phyloP scores from a whole-genome alignment of 1,140 invertebrate genomes.

The Sinonovacula constricta region DNA sequence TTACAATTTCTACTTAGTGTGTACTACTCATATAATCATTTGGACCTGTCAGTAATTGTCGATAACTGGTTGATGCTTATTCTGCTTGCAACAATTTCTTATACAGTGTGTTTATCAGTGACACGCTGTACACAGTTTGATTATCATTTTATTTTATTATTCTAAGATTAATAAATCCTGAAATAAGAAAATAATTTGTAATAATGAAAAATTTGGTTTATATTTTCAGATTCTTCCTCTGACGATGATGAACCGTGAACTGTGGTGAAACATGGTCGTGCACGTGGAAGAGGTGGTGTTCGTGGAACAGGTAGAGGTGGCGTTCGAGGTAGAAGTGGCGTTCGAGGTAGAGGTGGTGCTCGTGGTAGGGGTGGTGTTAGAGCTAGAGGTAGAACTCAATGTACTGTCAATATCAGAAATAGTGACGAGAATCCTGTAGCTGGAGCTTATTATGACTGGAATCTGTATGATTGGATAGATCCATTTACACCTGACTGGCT shows the following conservation, averaged over 20 bases:
- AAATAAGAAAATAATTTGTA: neutral
- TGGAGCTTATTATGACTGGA: neutral
- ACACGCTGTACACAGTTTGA: too few species aligned
- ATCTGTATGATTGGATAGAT: neutral
- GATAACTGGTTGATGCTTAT: too few species aligned
- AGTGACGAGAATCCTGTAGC: neutral
- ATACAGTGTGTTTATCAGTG: too few species aligned
- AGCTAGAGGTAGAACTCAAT: neutral
- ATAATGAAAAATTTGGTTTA: neutral
- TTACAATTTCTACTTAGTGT: too few species aligned
- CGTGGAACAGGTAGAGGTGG: neutral
- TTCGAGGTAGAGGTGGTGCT: neutral
- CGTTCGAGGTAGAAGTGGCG: neutral
- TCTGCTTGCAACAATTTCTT: too few species aligned
- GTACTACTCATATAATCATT: too few species aligned
- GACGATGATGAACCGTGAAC: neutral
- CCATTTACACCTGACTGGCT: constrained; percentile 1
- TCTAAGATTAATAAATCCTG: too few species aligned
- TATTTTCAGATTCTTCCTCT: neutral
- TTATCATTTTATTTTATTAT: too few species aligned
- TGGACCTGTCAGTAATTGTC: too few species aligned
- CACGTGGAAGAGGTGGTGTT: neutral
- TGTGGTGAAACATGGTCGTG: neutral
- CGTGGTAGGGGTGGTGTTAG: neutral
- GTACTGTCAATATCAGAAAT: neutral